Evolutionary conservation across 2,888 invertebrate species (phyloP).

Genomic region (Mantis religiosa): DNA sequence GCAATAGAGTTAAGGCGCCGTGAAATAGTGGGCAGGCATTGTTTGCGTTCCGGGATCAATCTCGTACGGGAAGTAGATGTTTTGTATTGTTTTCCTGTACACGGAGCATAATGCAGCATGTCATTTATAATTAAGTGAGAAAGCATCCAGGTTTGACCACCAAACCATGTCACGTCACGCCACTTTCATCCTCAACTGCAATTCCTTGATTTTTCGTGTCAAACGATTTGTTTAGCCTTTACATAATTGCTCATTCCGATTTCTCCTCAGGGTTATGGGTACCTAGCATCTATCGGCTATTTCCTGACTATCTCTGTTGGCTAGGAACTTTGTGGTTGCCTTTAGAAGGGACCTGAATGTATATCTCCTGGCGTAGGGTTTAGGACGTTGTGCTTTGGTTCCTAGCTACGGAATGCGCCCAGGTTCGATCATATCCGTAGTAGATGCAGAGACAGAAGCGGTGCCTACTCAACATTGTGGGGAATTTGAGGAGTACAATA

Average conservation of each 20-base stretch:
- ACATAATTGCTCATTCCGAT: neutral
- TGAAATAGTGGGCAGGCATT: neutral
- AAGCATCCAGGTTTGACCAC: neutral
- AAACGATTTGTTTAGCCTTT: neutral
- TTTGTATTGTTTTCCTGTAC: neutral
- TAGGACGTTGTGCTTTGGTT: too few relatives aligned
- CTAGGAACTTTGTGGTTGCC: too few relatives aligned
- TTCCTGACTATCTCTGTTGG: too few relatives aligned
- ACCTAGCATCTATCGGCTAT: too few relatives aligned
- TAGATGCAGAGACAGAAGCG: too few relatives aligned
- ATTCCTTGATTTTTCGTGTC: neutral
- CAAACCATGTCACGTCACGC: neutral
- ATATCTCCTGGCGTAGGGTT: too few relatives aligned
- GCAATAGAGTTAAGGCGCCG: neutral
- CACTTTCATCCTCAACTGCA: neutral
- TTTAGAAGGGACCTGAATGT: too few relatives aligned
- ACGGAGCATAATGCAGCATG: neutral
- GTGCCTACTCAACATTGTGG: too few relatives aligned
- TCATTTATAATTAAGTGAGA: neutral
- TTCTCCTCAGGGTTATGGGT: neutral
- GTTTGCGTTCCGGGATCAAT: neutral
- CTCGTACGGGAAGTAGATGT: neutral
- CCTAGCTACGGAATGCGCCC: too few relatives aligned
- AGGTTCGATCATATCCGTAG: too few relatives aligned
- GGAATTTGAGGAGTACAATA: too few relatives aligned